Base-by-base conservation (phyloP, 2,113 vertebrate species). In the Ceratotherium simum region DNA sequence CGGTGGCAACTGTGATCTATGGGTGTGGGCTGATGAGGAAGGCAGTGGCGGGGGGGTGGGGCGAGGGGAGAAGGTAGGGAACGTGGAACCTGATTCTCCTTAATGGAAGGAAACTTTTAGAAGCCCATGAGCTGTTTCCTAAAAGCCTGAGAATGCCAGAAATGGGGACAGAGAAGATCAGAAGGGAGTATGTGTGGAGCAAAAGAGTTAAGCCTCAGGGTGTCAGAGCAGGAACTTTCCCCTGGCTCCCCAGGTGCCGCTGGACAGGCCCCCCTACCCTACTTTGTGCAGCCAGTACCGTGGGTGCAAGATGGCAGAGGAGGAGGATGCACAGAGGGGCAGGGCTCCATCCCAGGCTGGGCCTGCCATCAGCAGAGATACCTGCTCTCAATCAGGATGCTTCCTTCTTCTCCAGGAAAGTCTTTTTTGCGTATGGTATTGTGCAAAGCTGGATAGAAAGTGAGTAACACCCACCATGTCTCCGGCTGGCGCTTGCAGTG, bases 341-440 rank as follows among this genome's bases (percentile, higher is more conserved):
- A 13, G 36, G 60, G 39, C 39, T 89, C 72, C 33, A 8, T 31
- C 70, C 65, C n/a, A 73, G 79, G 51, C 12, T 12, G 31, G 65
- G 42, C 39, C 78, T 58, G 10, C 72, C 51, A 25, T 65, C 31
- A 67, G 29, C 78, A n/a, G 67, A 94, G 72, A 87, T 56, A 56
- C 25, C 14, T 64, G 33, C 51, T 62, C 54, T 92, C 33, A 29
- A 8, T 54, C 78, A 42, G 27, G 17, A 79, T 39, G 51, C 56
- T 89, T 91, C 73, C 51, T 65, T 73, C 83, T 88, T 94, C 78
- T 93, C 36, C 75, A 83, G 58, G 21, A 90, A 94, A 88, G 62
- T 33, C 17, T 75, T 69, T 85, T 62, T 36, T 69, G n/a, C 12
- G 17, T 70, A 23, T 42, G 51, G 81, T 70, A 31, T 84, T 82